phyloP scores from a whole-genome alignment of 2,888 invertebrate genomes.

The Ormyrus pomaceus region DNA sequence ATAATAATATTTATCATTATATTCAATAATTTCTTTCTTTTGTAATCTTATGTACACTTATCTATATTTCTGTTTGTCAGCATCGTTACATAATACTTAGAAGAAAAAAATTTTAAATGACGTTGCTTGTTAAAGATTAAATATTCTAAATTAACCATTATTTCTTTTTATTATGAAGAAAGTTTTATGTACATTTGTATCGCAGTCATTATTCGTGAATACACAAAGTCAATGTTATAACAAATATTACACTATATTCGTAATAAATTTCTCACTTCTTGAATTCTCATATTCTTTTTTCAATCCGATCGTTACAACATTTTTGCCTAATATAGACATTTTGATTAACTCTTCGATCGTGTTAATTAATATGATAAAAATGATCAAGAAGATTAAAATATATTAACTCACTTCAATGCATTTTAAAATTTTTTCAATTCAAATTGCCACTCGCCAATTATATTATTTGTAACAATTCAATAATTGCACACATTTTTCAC shows the following conservation, averaged over 20 bases:
- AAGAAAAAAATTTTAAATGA: too few species aligned
- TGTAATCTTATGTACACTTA: too few species aligned
- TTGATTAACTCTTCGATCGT: slow-evolving; percentile 40
- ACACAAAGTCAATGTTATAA: slow-evolving; percentile 62
- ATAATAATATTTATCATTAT: too few species aligned
- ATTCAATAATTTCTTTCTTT: too few species aligned
- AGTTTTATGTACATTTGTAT: slow-evolving; percentile 67
- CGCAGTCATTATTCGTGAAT: slow-evolving; percentile 58
- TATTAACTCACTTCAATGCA: background rate
- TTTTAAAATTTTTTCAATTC: slow-evolving; percentile 12
- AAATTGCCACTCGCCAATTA: background rate
- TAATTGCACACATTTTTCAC: slow-evolving; percentile 4
- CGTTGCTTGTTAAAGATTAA: background rate
- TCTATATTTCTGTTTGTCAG: too few species aligned
- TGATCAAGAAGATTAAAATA: background rate
- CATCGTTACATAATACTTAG: too few species aligned
- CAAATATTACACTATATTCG: slow-evolving; percentile 61
- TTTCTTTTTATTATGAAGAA: slow-evolving; percentile 67
- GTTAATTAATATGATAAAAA: slow-evolving; percentile 9
- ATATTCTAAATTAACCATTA: slow-evolving; percentile 17
- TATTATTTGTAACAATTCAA: background rate
- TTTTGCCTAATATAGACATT: slow-evolving; percentile 26
- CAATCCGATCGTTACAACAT: slow-evolving; percentile 20
- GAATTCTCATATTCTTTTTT: slow-evolving; percentile 20
- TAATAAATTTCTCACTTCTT: slow-evolving; percentile 6